Evolutionary conservation across 2,888 invertebrate species (phyloP), one percentile per base, ranked within the genome.

Genomic region (Tiliacea aurago): DNA sequence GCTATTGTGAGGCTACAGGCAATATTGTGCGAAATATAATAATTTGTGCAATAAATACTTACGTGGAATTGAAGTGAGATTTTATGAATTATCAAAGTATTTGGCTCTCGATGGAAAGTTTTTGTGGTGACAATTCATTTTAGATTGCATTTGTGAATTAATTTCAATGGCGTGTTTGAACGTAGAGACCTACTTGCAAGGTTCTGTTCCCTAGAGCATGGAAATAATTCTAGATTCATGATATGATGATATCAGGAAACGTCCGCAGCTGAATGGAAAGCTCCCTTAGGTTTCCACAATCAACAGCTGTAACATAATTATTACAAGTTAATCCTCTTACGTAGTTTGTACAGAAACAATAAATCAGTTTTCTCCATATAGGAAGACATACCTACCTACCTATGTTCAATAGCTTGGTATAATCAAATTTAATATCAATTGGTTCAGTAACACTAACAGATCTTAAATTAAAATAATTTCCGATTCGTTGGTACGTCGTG

Each of bases 1-100:
- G 33, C 56, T 56, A 67, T 70, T 75, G 49, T 67, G 13, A 33
- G 18, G 28, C 56, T 18, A 4, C 56, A 9, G 11, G 11, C 20
- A 51, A 73, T 65, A 68, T 81, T 73, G 70, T 69, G 55, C 33
- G 28, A 56, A 65, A 69, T 71, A 59, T 66, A 56, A 74, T 76
- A 58, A 74, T 72, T 82, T 81, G 82, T 82, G 82, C 81, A 81
- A 78, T 78, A 70, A 78, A 70, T 66, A 53, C 58, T 69, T 41
- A 28, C 71, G 37, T 62, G 59, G 66, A 71, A 82, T 63, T 82
- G 28, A 53, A 82, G 73, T 73, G 45, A 63, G 47, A 71, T 73
- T 69, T 28, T 41, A 47, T 23, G 65, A 43, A 63, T 72, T 66
- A 49, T 59, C 18, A 33, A 68, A 11, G 55, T 62, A 62, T 68